Evolutionary conservation across 2,797 vertebrate species (phyloP).

Genomic region (Moxostoma hubbsi): DNA sequence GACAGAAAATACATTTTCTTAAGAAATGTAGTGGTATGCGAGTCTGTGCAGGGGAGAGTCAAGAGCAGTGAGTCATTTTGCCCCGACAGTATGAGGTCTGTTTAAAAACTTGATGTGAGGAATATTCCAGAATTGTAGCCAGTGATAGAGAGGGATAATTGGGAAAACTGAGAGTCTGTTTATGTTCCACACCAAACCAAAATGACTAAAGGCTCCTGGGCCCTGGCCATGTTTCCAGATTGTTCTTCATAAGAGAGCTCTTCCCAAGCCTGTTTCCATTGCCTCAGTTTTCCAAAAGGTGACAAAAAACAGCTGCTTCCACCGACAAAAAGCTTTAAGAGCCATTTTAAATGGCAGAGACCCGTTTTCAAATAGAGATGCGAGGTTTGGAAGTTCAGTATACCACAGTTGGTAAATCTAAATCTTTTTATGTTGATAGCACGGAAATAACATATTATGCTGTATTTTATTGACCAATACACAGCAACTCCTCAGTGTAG

Average conservation of each 20-base stretch:
- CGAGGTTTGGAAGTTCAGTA: no score
- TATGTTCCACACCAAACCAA: neutral
- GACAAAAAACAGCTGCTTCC: no score
- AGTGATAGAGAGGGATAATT: conserved; percentile 1
- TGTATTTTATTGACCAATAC: no score
- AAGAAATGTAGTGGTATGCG: neutral
- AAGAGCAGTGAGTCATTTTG: conserved; percentile 70
- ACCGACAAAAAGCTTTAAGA: neutral
- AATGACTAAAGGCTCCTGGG: neutral
- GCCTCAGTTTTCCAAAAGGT: no score
- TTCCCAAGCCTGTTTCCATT: neutral
- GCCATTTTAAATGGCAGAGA: no score
- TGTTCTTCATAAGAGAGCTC: neutral
- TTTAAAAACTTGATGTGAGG: conserved; percentile 62
- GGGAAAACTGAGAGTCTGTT: conserved; percentile 54
- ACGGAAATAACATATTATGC: no score
- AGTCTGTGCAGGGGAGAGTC: conserved; percentile 44
- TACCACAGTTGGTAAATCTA: no score
- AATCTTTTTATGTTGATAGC: no score
- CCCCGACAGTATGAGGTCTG: conserved; percentile 62
- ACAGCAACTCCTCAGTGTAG: no score
- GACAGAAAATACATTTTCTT: neutral
- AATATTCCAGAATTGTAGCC: conserved; percentile 55
- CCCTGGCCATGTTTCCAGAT: conserved; percentile 21
- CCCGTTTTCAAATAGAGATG: no score